Percentiles rank a stretch among this genome's conserved stretches.
These are phyloP conservation scores for Calephelis virginiensis DNA, from an alignment of 1,140 invertebrate species.

Conservation along the genomic window DNA sequence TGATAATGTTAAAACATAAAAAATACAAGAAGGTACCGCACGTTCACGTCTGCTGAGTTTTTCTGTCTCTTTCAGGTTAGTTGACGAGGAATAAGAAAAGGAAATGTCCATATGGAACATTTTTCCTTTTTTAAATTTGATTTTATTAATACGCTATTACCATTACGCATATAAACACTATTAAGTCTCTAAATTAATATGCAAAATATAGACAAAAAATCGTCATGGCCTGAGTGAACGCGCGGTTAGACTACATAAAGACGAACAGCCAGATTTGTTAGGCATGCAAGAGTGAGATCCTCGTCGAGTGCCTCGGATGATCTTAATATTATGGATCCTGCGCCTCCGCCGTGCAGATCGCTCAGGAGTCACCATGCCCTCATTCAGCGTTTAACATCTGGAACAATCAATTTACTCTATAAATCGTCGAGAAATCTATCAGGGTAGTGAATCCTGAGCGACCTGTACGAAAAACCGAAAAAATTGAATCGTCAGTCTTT, in stretches of 20 bases:
- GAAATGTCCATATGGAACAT: too few species aligned
- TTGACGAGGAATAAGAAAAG: too few species aligned
- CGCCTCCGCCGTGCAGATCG: slow-evolving; percentile 48
- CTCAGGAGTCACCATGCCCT: slow-evolving; percentile 65
- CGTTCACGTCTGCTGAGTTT: too few species aligned
- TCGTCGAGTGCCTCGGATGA: neutral
- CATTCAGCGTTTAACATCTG: slow-evolving; percentile 72
- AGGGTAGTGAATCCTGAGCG: slow-evolving; percentile 64
- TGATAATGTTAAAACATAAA: too few species aligned
- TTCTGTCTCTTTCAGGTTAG: too few species aligned
- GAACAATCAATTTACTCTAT: slow-evolving; percentile 73
- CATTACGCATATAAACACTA: too few species aligned
- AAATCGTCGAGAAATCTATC: slow-evolving; percentile 35
- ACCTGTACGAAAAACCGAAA: slow-evolving; percentile 50
- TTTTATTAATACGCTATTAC: too few species aligned
- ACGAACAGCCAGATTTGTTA: neutral
- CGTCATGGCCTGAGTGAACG: too few species aligned
- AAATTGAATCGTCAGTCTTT: slow-evolving; percentile 4
- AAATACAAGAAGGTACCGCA: too few species aligned
- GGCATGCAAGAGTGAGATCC: neutral
- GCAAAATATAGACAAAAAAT: too few species aligned
- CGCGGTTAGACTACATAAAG: neutral
- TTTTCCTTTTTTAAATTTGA: too few species aligned
- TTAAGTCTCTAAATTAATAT: too few species aligned
- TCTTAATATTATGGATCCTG: neutral